phyloP scores from a whole-genome alignment of 2,113 vertebrate species.

The Sardina pilchardus region DNA sequence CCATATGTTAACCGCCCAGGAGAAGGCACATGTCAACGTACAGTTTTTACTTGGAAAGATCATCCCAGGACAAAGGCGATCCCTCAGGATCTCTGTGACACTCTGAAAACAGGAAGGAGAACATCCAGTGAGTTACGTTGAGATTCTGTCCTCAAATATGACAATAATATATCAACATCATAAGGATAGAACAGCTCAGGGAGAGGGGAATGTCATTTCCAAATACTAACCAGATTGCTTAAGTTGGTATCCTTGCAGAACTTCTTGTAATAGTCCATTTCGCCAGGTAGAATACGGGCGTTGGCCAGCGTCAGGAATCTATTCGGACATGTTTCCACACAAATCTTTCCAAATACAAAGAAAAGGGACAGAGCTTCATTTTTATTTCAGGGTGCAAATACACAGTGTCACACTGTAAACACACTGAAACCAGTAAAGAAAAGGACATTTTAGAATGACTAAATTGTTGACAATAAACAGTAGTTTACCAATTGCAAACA shows the following conservation, averaged over 20 bases:
- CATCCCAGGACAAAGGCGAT: conserved; percentile 81
- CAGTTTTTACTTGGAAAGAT: conserved; percentile 84
- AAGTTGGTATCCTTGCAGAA: conserved; percentile 75
- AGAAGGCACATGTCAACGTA: conserved; percentile 55
- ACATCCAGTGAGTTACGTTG: background rate
- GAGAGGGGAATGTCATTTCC: background rate
- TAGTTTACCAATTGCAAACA: background rate
- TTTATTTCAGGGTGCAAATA: background rate
- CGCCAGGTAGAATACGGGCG: background rate
- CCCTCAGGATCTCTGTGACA: conserved; percentile 68
- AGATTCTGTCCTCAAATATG: background rate
- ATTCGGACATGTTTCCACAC: conserved; percentile 82
- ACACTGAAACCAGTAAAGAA: background rate
- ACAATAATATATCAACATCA: background rate
- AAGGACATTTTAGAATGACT: background rate
- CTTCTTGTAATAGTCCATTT: conserved; percentile 71
- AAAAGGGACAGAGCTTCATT: background rate
- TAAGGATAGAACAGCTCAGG: background rate
- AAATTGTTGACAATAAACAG: background rate
- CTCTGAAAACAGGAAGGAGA: conserved; percentile 55
- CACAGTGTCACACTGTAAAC: background rate
- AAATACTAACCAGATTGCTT: conserved; percentile 47
- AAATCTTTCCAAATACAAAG: conserved; percentile 71
- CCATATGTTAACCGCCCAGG: background rate
- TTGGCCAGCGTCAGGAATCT: conserved; percentile 71